phyloP scores from a whole-genome alignment of 1,140 invertebrate genomes.

The Meloidogyne hapla region DNA sequence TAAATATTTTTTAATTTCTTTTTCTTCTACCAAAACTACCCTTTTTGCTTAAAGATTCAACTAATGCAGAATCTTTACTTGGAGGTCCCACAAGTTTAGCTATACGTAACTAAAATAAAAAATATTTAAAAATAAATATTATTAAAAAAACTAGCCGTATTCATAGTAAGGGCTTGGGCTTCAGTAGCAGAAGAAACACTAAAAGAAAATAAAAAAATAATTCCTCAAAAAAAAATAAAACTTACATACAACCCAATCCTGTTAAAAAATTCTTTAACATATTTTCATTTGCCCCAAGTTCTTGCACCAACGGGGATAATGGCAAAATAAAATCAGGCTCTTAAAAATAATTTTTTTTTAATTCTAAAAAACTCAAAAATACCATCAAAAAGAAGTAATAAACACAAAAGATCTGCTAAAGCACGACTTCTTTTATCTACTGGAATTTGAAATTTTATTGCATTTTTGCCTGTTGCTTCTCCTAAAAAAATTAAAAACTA shows the following conservation, averaged over 20 bases:
- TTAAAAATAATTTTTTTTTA: not conserved
- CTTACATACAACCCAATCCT: constrained; percentile 22
- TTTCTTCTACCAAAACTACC: not conserved
- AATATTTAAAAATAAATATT: not conserved
- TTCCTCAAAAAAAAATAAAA: not conserved
- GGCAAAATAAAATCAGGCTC: constrained; percentile 21
- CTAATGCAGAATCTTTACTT: not conserved
- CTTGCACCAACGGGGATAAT: constrained; percentile 15
- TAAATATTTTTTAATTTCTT: not conserved
- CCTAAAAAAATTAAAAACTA: not conserved
- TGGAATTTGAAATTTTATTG: not conserved
- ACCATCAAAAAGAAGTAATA: constrained; percentile 20
- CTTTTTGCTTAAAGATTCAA: not conserved
- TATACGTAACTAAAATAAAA: constrained; percentile 8
- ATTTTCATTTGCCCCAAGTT: constrained; percentile 16
- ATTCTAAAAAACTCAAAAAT: not conserved
- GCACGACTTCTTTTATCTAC: not conserved
- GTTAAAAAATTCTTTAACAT: constrained; percentile 13
- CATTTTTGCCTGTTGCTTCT: not conserved
- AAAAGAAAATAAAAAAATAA: not conserved
- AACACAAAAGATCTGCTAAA: constrained; percentile 18
- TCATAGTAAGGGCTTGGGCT: constrained; percentile 17
- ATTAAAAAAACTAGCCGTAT: constrained; percentile 12
- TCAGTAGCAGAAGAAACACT: constrained; percentile 14
- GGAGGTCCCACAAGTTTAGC: constrained; percentile 10